Evolutionary conservation across 2,113 vertebrate genomes (phyloP).

Genomic region (Hippocampus guttulatus): DNA sequence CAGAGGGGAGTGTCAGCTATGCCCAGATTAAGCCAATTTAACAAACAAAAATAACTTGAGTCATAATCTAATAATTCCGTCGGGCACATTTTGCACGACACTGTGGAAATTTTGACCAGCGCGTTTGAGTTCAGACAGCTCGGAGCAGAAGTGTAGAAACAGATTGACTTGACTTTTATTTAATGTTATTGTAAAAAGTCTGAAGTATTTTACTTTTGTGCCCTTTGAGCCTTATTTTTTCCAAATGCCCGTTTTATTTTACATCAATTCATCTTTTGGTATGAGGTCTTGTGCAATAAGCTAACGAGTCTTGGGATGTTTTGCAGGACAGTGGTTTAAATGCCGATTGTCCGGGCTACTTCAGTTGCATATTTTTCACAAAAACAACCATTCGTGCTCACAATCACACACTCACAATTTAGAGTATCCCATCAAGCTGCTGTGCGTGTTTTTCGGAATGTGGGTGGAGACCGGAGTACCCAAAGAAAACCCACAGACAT

Average conservation of each 20-base stretch:
- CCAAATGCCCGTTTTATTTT: background rate
- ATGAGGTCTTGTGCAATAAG: background rate
- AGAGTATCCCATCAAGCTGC: too few species aligned
- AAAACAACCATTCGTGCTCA: too few species aligned
- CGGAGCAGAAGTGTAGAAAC: slow-evolving; percentile 42
- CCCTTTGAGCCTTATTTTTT: background rate
- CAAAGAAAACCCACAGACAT: too few species aligned
- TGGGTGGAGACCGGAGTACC: too few species aligned
- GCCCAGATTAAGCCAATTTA: slow-evolving; percentile 16
- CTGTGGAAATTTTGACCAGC: slow-evolving; percentile 15
- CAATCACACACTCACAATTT: too few species aligned
- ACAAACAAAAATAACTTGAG: slow-evolving; percentile 20
- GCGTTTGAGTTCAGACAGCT: slow-evolving; percentile 24
- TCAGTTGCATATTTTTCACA: background rate
- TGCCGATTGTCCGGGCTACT: background rate
- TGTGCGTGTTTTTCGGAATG: too few species aligned
- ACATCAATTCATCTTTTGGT: background rate
- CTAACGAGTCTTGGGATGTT: background rate
- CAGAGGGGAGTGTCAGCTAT: slow-evolving; percentile 16
- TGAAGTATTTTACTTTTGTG: background rate
- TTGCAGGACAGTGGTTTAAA: background rate
- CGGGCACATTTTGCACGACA: background rate
- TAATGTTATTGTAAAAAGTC: background rate
- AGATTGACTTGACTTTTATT: slow-evolving; percentile 27
- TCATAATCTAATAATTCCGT: slow-evolving; percentile 5